Base-by-base conservation (phyloP, 2,797 vertebrate species). In the Bucorvus abyssinicus region DNA sequence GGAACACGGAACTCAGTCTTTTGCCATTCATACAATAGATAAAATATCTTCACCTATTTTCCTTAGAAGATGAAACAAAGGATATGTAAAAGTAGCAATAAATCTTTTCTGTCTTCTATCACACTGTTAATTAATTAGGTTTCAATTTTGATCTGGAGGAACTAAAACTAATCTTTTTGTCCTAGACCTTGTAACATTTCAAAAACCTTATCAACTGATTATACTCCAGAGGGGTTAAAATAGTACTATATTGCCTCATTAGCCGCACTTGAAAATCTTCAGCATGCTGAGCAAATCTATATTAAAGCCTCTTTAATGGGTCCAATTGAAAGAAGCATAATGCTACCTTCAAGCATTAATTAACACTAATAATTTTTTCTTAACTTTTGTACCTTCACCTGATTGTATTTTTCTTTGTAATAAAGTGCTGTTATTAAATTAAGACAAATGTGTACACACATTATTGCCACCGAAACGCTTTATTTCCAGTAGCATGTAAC, bases 221-320 rank as follows among this genome's bases (percentile, higher is more conserved):
- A 97, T 97, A 97, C 97, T 97, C 98, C 94, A 96, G 97, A 97
- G 97, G 97, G 97, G 97, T 98, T 98, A 97, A 98, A 98, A 98
- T 98, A 98, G 97, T 98, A 98, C 98, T 98, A 96, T 97, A 97
- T 98, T 97, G 98, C 97, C 98, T 99, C 98, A 98, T 99, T 99
- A 98, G 98, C 98, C 98, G 93, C 81, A 89, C 98, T 98, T 98
- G 97, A 98, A 97, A 96, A 97, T 98, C 98, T 98, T 98, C 96
- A 95, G 76, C 97, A 97, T 97, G 96, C 97, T 96, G 97, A 98
- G 97, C 98, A 98, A 98, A 98, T 98, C 98, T 98, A 96, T 98
- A 98, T 98, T 98, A 98, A 98, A 98, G 96, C 98, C 97, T 42
- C 87, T 98, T 98, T 98, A 98, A 98, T 97, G 97, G 96, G 87